Evolutionary conservation across 2,113 vertebrate species (phyloP), one percentile per base, ranked within the genome.

Genomic region (Struthidea cinerea): DNA sequence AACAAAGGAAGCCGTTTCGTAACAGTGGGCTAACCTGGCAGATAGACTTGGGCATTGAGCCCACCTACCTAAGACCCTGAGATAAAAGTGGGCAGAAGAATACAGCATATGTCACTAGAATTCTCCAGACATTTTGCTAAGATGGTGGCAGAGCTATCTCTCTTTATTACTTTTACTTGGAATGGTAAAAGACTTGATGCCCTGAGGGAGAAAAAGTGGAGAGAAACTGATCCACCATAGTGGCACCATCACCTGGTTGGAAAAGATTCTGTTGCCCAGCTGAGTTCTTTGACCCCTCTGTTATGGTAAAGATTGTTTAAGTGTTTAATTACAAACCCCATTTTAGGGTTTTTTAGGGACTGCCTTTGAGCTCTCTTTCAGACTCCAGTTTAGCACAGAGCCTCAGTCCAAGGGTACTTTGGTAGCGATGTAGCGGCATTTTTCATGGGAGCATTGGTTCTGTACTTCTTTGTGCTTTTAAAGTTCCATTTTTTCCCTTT

Each of bases 1-100:
- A 97, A 95, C 96, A 99, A 99, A 98, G 99, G 99, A 69, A 99
- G 98, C 88, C 98, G 99, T 64, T 99, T 99, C 76, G 99, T 99
- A 23, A 99, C 99, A 2, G 99, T 99, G 96, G 99, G 98, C 67
- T 97, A 97, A 95, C 79, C 75, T 50, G 52, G 57, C 49, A 49
- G 59, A 77, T 56, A 94, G 73, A 97, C 91, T 92, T n/a, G 56
- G 92, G 60, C 84, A 76, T 67, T 87, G 85, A 87, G 70, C 70
- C 81, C 93, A 68, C 71, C 76, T 77, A 33, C 93, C 84, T 82
- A 78, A 93, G 87, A 95, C 96, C 70, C 82, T 75, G 86, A 96
- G 69, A 85, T 93, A 74, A 61, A 94, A 86, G 46, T 79, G 88
- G 60, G 53, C 97, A 96, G 87, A 97, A 97, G 91, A 89, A 67